Conservation (phyloP, 1,140 invertebrate species). For the Bombus soroeensis region DNA sequence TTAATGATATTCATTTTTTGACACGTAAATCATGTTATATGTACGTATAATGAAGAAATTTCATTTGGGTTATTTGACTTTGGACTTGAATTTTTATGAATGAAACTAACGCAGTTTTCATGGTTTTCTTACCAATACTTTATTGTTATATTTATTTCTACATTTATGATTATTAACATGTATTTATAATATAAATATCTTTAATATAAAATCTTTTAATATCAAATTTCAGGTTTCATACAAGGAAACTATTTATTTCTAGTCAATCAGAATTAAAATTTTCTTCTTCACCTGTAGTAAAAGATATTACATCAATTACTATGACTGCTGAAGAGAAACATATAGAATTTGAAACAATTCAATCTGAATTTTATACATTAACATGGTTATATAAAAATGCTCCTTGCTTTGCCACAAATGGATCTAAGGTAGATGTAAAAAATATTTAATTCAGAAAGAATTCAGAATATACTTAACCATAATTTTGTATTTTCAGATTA, state of each 20-base stretch:
- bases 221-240: slow-evolving; percentile 51
- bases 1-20: neutral
- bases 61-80: neutral
- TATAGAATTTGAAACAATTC: slow-evolving; percentile 42
- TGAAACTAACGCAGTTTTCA: neutral
- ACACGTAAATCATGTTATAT: neutral
- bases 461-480: slow-evolving; percentile 12
- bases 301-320: slow-evolving; percentile 68
- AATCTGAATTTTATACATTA: slow-evolving; percentile 73
- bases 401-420: slow-evolving; percentile 88
- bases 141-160: neutral
- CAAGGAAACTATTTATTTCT: slow-evolving; percentile 30
- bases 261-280: slow-evolving; percentile 35
- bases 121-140: neutral
- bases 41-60: neutral
- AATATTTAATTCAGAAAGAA: slow-evolving; percentile 1
- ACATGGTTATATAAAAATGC: slow-evolving; percentile 87
- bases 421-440: slow-evolving; percentile 84
- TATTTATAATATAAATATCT: no score
- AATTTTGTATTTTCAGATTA: slow-evolving; percentile 81
- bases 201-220: neutral
- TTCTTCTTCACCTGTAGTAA: slow-evolving; percentile 14
- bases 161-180: neutral
- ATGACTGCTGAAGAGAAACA: slow-evolving; percentile 74
- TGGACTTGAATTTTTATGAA: slow-evolving; percentile 20